phyloP scores from a whole-genome alignment of 2,113 vertebrate species.

The Eurystomus gularis region DNA sequence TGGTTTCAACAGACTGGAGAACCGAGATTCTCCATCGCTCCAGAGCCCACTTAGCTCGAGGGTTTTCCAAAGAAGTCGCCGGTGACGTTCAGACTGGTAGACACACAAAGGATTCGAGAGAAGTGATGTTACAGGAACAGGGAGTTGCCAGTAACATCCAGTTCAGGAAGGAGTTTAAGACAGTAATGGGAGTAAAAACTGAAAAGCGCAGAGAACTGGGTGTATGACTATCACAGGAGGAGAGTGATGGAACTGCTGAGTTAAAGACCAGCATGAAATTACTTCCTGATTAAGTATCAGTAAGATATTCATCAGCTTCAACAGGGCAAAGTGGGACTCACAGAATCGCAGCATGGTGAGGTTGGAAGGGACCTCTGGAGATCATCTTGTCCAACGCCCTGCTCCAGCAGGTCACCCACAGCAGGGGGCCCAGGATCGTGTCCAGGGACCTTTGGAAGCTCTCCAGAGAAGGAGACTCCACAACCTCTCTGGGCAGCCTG shows the following conservation, averaged over 20 bases:
- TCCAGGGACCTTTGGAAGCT: too few species aligned
- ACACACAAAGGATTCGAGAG: not conserved
- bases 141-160: not conserved
- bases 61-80: not conserved
- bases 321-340: not conserved
- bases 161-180: not conserved
- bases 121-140: accelerated
- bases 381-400: too few species aligned
- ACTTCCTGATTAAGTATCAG: not conserved
- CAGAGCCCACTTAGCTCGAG: accelerated
- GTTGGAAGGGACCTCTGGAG: too few species aligned
- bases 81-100: accelerated
- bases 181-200: not conserved
- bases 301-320: not conserved
- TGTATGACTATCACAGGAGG: not conserved
- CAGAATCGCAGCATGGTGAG: too few species aligned
- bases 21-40: accelerated
- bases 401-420: too few species aligned
- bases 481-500: too few species aligned
- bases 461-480: too few species aligned
- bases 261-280: not conserved
- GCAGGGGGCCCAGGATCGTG: too few species aligned
- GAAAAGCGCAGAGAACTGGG: not conserved
- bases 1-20: not conserved
- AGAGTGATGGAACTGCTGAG: not conserved